phyloP scores from a whole-genome alignment of 2,888 invertebrate species.

The Pyrochroa serraticornis region DNA sequence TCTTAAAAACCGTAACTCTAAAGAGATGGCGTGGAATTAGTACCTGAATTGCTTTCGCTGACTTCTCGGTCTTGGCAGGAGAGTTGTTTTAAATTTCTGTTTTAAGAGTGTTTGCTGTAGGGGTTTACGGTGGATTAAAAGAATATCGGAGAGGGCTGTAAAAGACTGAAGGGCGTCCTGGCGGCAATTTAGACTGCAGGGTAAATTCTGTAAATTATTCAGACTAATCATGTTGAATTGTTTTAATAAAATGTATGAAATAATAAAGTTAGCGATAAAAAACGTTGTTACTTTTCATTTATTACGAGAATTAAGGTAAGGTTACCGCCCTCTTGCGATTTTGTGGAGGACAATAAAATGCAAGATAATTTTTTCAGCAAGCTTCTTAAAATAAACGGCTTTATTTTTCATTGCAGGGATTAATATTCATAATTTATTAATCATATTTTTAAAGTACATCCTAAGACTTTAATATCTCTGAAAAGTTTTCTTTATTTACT shows the following conservation, averaged over 20 bases:
- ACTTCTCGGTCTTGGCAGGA: no score
- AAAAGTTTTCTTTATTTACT: constrained; percentile 35
- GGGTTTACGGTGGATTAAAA: no score
- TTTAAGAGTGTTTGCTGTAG: no score
- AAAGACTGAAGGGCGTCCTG: not conserved
- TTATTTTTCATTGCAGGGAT: constrained; percentile 37
- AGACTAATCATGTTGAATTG: not conserved
- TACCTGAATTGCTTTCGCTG: no score
- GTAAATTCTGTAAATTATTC: not conserved
- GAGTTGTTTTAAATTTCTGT: no score
- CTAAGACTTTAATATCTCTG: constrained; percentile 32
- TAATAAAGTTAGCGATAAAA: constrained; percentile 11
- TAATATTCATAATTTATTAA: constrained; percentile 38
- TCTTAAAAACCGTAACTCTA: no score
- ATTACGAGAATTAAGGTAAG: constrained; percentile 32
- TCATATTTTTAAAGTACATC: constrained; percentile 36
- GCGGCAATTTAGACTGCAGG: not conserved
- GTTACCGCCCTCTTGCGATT: constrained; percentile 30
- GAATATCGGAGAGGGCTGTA: not conserved
- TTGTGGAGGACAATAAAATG: constrained; percentile 33
- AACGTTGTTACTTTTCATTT: constrained; percentile 22
- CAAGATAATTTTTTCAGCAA: constrained; percentile 32
- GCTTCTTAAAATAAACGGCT: constrained; percentile 34
- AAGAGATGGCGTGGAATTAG: no score
- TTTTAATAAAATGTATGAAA: not conserved